A percentile compares a stretch with the other conserved stretches of the same genome.
Conservation (phyloP, 2,797 vertebrate genomes). For the Peromyscus attwateri region DNA sequence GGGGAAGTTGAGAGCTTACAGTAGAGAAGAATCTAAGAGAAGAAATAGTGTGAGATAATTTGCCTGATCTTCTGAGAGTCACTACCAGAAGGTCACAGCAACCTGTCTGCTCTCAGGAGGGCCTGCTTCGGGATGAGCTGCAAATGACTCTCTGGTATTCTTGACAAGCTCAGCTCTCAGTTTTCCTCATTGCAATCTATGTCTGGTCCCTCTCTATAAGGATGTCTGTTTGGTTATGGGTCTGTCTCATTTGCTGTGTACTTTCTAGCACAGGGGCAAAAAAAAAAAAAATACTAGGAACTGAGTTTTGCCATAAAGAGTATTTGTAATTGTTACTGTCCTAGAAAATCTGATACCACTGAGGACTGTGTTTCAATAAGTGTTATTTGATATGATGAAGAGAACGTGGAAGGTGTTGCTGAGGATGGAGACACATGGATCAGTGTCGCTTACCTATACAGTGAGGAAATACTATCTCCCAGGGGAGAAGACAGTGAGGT, state of each 20-base stretch:
- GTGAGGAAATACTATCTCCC: neutral
- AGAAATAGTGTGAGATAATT: neutral
- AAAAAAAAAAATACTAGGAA: neutral
- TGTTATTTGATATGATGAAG: neutral
- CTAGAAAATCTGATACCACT: neutral
- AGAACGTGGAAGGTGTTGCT: neutral
- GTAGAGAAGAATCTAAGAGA: neutral
- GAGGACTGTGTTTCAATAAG: neutral
- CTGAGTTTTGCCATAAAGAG: neutral
- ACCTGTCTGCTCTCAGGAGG: neutral
- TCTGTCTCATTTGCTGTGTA: neutral
- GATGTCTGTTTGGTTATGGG: neutral
- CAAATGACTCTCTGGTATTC: neutral
- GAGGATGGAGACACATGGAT: neutral
- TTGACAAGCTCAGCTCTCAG: neutral
- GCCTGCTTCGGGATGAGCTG: neutral
- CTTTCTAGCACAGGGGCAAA: neutral
- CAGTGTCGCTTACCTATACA: neutral
- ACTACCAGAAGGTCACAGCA: slow-evolving; percentile 8
- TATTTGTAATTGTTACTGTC: neutral
- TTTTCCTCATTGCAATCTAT: neutral
- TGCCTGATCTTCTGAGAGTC: neutral
- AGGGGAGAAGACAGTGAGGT: neutral
- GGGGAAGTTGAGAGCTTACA: neutral
- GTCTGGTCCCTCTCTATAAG: neutral